These are phyloP conservation scores for Crambe crambe DNA, from an alignment of 37 sponge, comb jelly and placozoan genomes.

Conservation along the genomic window DNA sequence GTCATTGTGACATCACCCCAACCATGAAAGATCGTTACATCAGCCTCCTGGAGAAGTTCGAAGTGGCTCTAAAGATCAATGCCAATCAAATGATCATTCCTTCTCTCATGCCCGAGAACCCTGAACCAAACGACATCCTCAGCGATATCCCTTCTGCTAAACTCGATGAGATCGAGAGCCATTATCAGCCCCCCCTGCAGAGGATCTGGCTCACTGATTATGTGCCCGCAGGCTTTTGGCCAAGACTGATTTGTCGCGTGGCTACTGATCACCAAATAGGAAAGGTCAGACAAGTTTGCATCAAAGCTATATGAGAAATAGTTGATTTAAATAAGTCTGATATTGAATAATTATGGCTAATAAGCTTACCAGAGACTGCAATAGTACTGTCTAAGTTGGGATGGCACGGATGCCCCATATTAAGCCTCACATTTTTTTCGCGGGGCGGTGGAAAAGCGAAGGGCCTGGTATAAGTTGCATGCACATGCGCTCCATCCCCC, in stretches of 20 bases:
- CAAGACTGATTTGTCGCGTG: conserved; percentile 82
- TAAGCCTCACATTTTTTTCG: too few relatives aligned
- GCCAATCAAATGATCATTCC: conserved; percentile 76
- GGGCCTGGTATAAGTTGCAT: too few relatives aligned
- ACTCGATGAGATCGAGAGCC: background rate
- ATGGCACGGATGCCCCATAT: too few relatives aligned
- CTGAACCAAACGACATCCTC: conserved; percentile 34
- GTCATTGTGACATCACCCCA: conserved; percentile 12
- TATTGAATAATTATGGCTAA: too few relatives aligned
- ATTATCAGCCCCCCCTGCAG: conserved; percentile 39
- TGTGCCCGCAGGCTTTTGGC: conserved; percentile 91
- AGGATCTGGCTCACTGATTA: conserved; percentile 74
- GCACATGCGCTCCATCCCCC: too few relatives aligned
- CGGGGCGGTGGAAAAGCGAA: too few relatives aligned
- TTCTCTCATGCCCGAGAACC: conserved; percentile 64
- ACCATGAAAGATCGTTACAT: conserved; percentile 54
- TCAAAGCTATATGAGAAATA: too few relatives aligned
- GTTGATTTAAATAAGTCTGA: too few relatives aligned
- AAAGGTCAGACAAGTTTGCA: too few relatives aligned
- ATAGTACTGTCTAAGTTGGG: too few relatives aligned
- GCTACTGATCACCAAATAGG: conserved; percentile 64
- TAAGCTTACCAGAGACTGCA: too few relatives aligned
- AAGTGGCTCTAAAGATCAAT: conserved; percentile 70
- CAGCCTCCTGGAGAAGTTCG: conserved; percentile 81
- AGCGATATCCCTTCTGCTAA: background rate